phyloP scores from a whole-genome alignment of 2,797 vertebrate species.

The Manis javanica region DNA sequence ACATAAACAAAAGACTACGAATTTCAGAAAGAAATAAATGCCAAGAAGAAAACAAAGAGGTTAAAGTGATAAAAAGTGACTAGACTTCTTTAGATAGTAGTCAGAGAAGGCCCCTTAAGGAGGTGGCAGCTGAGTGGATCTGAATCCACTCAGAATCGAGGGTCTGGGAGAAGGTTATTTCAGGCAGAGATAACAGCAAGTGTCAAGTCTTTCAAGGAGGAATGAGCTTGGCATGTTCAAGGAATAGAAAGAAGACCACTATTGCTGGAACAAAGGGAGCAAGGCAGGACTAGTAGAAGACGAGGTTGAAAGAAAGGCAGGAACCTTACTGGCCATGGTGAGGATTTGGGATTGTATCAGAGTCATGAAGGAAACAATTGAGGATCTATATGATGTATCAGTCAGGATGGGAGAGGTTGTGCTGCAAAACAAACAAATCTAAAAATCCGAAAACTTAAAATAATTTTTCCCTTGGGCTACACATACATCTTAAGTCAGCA shows the following conservation, averaged over 20 bases:
- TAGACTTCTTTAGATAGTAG: neutral
- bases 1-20: neutral
- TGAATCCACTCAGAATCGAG: no score
- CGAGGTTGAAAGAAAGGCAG: neutral
- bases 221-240: neutral
- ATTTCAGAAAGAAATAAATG: neutral
- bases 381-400: no score
- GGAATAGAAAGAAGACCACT: neutral
- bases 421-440: neutral
- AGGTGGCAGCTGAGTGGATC: neutral
- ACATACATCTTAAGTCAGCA: neutral
- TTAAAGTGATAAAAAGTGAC: no score
- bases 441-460: neutral
- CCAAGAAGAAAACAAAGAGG: neutral
- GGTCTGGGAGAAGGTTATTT: neutral
- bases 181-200: neutral
- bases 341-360: neutral
- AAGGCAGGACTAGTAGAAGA: neutral
- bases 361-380: rapidly evolving
- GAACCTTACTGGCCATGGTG: rapidly evolving
- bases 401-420: neutral
- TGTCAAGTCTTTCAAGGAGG: no score
- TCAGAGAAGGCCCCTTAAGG: neutral
- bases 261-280: neutral
- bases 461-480: neutral